Evolutionary conservation across 2,888 invertebrate genomes (phyloP).

Genomic region (Tridacna crocea): DNA sequence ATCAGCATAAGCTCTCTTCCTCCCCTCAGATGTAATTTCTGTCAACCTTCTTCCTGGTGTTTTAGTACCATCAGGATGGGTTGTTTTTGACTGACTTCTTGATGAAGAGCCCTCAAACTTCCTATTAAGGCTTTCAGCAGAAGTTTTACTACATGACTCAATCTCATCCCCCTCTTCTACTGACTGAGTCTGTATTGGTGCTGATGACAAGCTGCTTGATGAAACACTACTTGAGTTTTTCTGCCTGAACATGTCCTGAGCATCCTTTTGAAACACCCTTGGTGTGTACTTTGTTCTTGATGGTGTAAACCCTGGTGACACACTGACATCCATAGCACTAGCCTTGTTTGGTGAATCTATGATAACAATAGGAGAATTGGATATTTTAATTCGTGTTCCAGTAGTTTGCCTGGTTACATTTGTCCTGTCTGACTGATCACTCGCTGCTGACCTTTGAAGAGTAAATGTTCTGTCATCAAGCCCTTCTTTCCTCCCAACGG

Average conservation of each 20-base stretch:
- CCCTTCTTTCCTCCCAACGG: no score
- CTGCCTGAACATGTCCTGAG: background rate
- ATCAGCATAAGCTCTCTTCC: slow-evolving; percentile 27
- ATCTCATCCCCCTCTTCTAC: no score
- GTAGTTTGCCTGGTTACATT: no score
- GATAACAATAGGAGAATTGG: background rate
- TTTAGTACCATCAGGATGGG: background rate
- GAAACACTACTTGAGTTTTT: no score
- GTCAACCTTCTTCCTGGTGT: background rate
- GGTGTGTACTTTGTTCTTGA: background rate
- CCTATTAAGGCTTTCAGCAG: background rate
- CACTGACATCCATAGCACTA: background rate
- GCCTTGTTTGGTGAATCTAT: background rate
- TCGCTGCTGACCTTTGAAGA: no score
- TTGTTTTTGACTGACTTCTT: background rate
- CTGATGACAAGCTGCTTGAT: no score
- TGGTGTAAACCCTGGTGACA: background rate
- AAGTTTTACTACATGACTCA: no score
- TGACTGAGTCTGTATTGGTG: no score
- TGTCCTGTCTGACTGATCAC: no score
- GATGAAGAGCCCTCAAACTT: background rate
- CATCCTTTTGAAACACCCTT: background rate
- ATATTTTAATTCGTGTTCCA: background rate
- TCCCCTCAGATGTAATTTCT: background rate
- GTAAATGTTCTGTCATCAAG: no score